Evolutionary conservation across 2,888 invertebrate species (phyloP), one percentile per base, ranked within the genome.

Genomic region (Druceiella hillmani): DNA sequence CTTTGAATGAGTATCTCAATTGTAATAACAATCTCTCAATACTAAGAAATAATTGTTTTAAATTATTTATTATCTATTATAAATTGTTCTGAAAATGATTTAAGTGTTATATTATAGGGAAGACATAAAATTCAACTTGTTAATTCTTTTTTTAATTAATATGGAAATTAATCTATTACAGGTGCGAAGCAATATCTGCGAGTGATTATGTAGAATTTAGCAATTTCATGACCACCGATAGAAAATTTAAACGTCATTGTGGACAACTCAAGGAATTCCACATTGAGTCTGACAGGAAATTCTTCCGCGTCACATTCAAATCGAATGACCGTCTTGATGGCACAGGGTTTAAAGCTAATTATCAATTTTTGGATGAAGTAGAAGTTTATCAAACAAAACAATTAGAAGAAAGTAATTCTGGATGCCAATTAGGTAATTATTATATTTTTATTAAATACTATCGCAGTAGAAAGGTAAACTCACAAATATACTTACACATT

Each of bases 141-240:
- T n/a, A n/a, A n/a, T n/a, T n/a, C n/a, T n/a, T n/a, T n/a, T n/a
- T n/a, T n/a, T n/a, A n/a, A n/a, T n/a, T n/a, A n/a, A n/a, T n/a
- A n/a, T n/a, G n/a, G n/a, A n/a, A n/a, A n/a, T n/a, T n/a, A n/a
- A 50, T 33, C 38, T 44, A 32, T 74, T 64, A 16, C 71, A 97
- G 95, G 48, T 98, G 97, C 60, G 88, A 89, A 55, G 86, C 87
- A 40, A 78, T 81, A 30, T 87, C 93, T 2, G 89, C 91, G 27
- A 95, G 94, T 56, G 98, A 98, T 65, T 95, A 87, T 64, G 88
- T 98, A 35, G 91, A 95, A 62, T 93, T 98, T 66, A 94, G 94
- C 30, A 98, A 97, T 71, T 92, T 86, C 59, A 81, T 88, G 76
- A 81, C 87, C 45, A 79, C 84, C 50, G 97, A 98, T 67, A 78